Evolutionary conservation across 2,797 vertebrate genomes (phyloP).

Genomic region (Todus mexicanus): DNA sequence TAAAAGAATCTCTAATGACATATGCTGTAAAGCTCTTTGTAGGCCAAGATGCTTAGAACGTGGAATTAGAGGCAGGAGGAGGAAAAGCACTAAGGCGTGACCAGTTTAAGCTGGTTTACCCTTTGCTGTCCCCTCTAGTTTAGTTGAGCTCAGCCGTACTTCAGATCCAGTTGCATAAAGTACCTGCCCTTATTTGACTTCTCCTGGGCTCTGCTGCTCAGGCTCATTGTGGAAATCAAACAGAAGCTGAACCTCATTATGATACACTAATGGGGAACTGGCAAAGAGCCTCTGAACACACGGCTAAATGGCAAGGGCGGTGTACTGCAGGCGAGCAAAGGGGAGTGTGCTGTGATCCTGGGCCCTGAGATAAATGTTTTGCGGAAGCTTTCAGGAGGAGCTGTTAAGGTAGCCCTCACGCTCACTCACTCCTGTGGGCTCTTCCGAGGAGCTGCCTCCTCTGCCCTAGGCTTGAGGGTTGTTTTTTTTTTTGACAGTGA

Average conservation of each 20-base stretch:
- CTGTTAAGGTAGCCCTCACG: not conserved
- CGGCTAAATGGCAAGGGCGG: not conserved
- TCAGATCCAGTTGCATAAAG: not conserved
- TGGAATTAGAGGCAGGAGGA: conserved; percentile 20
- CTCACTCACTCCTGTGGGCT: accelerated
- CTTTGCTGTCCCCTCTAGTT: conserved; percentile 1
- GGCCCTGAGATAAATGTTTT: not conserved
- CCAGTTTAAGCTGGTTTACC: conserved; percentile 18
- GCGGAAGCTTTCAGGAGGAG: not conserved
- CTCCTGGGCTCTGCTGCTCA: not conserved
- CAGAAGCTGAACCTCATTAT: not conserved
- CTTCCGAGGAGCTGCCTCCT: not conserved
- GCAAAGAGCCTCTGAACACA: not conserved
- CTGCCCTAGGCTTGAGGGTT: accelerated
- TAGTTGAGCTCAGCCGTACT: not conserved
- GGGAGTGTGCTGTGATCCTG: no score
- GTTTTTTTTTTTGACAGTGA: not conserved
- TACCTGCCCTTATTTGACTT: conserved; percentile 39
- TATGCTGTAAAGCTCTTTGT: not conserved
- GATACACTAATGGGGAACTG: not conserved
- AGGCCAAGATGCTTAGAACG: conserved; percentile 4
- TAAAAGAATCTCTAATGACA: conserved; percentile 23
- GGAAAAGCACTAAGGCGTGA: not conserved
- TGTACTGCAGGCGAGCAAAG: not conserved
- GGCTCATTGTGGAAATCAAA: conserved; percentile 10